Evolutionary conservation across 1,140 invertebrate genomes (phyloP).

Genomic region (Branchinecta lynchi): DNA sequence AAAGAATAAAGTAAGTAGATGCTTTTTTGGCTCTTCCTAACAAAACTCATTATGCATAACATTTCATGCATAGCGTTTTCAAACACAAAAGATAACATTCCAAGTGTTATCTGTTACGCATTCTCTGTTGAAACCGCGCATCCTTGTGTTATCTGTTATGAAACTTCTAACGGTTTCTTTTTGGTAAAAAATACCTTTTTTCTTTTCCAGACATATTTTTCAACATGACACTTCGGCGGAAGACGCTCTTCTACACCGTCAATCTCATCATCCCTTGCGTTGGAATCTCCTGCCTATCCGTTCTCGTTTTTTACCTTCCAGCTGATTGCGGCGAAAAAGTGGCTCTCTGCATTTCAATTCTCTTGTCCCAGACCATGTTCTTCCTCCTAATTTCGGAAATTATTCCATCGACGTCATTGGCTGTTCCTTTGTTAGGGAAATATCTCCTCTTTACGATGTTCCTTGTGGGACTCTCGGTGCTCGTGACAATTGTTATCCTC

Average conservation of each 20-base stretch:
- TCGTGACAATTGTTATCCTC: constrained; percentile 91
- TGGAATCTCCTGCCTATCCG: constrained; percentile 76
- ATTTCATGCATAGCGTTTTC: no score
- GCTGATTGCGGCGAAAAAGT: constrained; percentile 98
- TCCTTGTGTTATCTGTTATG: no score
- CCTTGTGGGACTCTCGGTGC: constrained; percentile 84
- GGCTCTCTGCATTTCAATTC: constrained; percentile 92
- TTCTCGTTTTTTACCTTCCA: constrained; percentile 91
- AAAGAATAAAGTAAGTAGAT: no score
- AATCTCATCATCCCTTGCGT: constrained; percentile 89
- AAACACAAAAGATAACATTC: no score
- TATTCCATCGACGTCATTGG: constrained; percentile 94
- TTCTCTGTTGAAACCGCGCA: no score
- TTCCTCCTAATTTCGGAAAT: constrained; percentile 95
- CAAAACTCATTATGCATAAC: no score
- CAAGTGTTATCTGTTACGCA: no score
- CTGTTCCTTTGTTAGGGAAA: constrained; percentile 88
- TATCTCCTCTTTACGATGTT: constrained; percentile 98
- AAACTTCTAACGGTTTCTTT: neutral
- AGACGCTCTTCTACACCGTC: constrained; percentile 91
- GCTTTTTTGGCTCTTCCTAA: no score
- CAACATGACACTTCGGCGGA: constrained; percentile 86
- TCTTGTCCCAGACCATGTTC: constrained; percentile 97
- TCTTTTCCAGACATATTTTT: constrained; percentile 79
- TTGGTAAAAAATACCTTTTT: constrained; percentile 31